phyloP scores from a whole-genome alignment of 2,888 invertebrate genomes.

The Zygogramma bicolorata region DNA sequence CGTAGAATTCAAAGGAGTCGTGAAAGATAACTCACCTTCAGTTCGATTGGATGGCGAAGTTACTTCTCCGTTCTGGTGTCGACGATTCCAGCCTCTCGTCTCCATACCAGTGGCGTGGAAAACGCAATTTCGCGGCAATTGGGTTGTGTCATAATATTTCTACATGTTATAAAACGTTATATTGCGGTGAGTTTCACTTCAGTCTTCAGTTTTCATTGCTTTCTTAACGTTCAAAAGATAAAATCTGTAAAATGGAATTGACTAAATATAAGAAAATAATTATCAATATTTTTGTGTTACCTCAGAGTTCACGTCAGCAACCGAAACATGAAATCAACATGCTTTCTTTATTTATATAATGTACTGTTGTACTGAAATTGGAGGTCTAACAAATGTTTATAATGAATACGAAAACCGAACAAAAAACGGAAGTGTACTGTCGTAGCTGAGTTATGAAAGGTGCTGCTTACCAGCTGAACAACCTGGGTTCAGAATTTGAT shows the following conservation, averaged over 20 bases:
- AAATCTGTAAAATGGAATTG: background rate
- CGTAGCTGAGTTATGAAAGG: too few species aligned
- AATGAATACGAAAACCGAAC: too few species aligned
- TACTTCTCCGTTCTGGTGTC: background rate
- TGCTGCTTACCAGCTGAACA: too few species aligned
- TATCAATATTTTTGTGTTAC: background rate
- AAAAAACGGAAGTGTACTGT: too few species aligned
- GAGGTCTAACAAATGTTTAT: too few species aligned
- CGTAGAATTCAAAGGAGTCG: background rate
- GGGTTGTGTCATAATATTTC: background rate
- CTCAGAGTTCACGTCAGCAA: background rate
- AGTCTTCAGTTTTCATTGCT: slow-evolving; percentile 5
- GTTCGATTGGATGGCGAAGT: slow-evolving; percentile 1
- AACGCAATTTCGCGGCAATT: background rate
- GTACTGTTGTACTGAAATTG: too few species aligned
- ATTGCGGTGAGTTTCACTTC: background rate
- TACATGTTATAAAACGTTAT: slow-evolving; percentile 10
- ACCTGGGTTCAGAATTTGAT: too few species aligned
- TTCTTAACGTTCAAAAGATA: background rate
- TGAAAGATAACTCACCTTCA: slow-evolving; percentile 17
- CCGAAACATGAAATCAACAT: too few species aligned
- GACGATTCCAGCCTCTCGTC: background rate
- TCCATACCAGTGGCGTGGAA: background rate
- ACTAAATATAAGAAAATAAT: background rate
- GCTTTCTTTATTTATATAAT: too few species aligned